Percentiles rank a stretch among this genome's conserved stretches.
Conservation (phyloP, 2,888 invertebrate species). For the Leptura quadrifasciata region DNA sequence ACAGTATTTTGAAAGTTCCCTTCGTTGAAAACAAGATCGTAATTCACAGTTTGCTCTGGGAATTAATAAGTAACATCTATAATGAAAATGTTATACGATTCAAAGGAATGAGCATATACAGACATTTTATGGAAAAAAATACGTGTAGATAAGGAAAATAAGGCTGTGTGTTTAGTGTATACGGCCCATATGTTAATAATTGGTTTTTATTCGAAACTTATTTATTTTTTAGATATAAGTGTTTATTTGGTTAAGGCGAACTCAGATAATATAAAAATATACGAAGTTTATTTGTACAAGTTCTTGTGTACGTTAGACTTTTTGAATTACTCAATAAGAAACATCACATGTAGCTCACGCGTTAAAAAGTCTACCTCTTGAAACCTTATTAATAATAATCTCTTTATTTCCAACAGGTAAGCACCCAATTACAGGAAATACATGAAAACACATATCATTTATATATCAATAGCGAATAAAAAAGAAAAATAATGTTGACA, state of each 20-base stretch:
- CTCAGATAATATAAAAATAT: background rate
- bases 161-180: background rate
- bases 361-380: background rate
- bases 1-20: background rate
- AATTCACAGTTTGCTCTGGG: background rate
- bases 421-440: too few relatives aligned
- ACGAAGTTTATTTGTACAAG: background rate
- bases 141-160: background rate
- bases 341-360: background rate
- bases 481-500: too few relatives aligned
- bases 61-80: background rate
- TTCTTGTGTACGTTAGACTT: background rate
- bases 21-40: background rate
- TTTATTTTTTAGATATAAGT: background rate
- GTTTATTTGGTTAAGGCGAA: background rate
- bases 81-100: background rate
- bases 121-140: background rate
- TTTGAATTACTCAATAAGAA: background rate
- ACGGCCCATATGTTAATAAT: background rate
- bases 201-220: conserved; percentile 3
- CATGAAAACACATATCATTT: too few relatives aligned
- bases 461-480: too few relatives aligned
- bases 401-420: too few relatives aligned
- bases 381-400: too few relatives aligned
- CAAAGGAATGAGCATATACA: background rate